Evolutionary conservation across 2,113 vertebrate species (phyloP), one percentile per base, ranked within the genome.

Genomic region (Pongo pygmaeus): DNA sequence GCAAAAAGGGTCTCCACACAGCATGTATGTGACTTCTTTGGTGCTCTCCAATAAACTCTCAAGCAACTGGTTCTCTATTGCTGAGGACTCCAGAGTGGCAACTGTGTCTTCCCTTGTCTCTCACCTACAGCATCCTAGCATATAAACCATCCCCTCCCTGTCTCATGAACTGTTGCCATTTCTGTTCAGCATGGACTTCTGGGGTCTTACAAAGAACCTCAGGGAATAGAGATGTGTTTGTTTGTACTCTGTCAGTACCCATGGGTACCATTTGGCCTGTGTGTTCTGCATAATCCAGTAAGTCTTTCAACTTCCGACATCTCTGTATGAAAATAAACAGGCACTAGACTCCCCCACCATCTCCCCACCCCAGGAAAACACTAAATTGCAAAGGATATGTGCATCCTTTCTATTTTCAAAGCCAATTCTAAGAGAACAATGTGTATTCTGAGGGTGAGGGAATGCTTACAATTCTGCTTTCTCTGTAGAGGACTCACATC

Each of bases 401-500:
- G 25, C 7, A 16, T 59, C 1, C 2, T 69, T 8, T 3, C 12
- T 86, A 32, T 0, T 74, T 80, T 48, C 17, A 70, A 93, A 84
- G 32, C 5, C n/a, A 80, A 16, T 80, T 75, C n/a, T 3, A 64
- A 70, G 11, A 85, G 1, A 67, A 79, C 16, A 81, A 12, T 38
- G 6, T 78, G 20, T 61, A 16, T 40, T 35, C 16, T 38, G 8
- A 17, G 6, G 2, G 14, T 40, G 0, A 9, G 0, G 16, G 13
- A 1, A 32, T 30, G 35, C 5, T 89, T 23, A n/a, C 18, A 50
- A 20, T 64, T 77, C 38, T 86, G 27, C 20, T 86, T 5, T 57
- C 35, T 27, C 10, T 55, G 8, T 20, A 27, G 8, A n/a, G 50
- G 22, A 61, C 25, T 64, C n/a, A 46, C 64, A 55, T 10, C 25